A percentile compares a stretch with the other conserved stretches of the same genome.
Conservation (phyloP, 2,888 invertebrate species). For the Ypsolopha sequella region DNA sequence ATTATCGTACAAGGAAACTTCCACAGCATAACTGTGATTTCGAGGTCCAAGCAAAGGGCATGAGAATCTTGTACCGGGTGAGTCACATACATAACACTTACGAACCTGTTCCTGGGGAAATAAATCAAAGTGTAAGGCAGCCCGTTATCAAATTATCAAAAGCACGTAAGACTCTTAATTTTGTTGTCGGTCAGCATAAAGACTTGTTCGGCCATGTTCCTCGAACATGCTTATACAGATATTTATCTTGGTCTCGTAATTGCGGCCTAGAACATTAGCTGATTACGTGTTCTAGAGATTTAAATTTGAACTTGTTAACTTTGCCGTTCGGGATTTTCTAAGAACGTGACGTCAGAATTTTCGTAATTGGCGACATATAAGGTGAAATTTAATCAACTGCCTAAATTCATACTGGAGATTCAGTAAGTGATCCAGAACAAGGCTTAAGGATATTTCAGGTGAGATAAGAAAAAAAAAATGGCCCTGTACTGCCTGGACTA, state of each 20-base stretch:
- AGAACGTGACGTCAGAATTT: no score
- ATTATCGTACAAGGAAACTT: background rate
- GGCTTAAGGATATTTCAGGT: no score
- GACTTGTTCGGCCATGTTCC: slow-evolving; percentile 61
- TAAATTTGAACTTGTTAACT: slow-evolving; percentile 10
- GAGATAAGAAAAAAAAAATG: no score
- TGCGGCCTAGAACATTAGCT: slow-evolving; percentile 55
- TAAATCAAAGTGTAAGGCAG: slow-evolving; percentile 52
- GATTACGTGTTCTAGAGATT: slow-evolving; percentile 16
- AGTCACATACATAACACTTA: slow-evolving; percentile 22
- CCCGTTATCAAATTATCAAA: slow-evolving; percentile 68
- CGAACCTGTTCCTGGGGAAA: slow-evolving; percentile 37
- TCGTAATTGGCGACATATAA: no score
- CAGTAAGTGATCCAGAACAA: no score
- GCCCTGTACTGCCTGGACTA: no score
- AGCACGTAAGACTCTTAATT: slow-evolving; percentile 64
- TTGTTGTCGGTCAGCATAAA: slow-evolving; percentile 58
- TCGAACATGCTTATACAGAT: slow-evolving; percentile 47
- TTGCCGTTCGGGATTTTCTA: no score
- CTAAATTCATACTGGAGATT: no score
- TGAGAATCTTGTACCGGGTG: slow-evolving; percentile 38
- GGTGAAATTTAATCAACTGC: no score
- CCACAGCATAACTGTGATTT: background rate
- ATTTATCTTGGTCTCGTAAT: slow-evolving; percentile 48
- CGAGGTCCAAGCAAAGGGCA: slow-evolving; percentile 26